Percentiles rank a stretch among this genome's conserved stretches.
phyloP scores from a whole-genome alignment of 2,113 vertebrate species.

The Chascanopsetta lugubris region DNA sequence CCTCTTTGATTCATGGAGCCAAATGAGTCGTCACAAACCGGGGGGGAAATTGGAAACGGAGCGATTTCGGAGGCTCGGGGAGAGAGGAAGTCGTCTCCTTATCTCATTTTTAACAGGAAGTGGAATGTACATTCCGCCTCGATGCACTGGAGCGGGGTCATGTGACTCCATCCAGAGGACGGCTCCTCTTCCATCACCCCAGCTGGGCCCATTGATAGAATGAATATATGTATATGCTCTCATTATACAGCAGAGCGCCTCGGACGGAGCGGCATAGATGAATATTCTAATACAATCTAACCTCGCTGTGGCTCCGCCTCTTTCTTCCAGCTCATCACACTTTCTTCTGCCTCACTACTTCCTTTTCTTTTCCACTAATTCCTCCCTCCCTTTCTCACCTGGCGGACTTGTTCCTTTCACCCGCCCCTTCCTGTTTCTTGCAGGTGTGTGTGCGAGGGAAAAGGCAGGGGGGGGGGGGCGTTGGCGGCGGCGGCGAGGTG shows the following conservation, averaged over 20 bases:
- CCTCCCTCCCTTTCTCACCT: slow-evolving; percentile 8
- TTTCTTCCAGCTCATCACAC: slow-evolving; percentile 1
- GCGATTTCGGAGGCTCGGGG: too few relatives aligned
- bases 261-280: slow-evolving; percentile 29
- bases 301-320: slow-evolving; percentile 5
- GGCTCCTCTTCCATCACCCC: neutral
- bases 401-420: slow-evolving; percentile 3
- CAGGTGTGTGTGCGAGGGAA: slow-evolving; percentile 33
- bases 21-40: too few relatives aligned
- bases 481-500: neutral
- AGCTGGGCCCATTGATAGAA: slow-evolving; percentile 20
- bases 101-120: neutral
- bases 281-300: slow-evolving; percentile 41
- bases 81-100: neutral
- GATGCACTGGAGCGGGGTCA: neutral
- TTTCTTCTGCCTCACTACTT: slow-evolving; percentile 7
- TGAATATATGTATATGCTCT: slow-evolving; percentile 47
- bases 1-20: too few relatives aligned
- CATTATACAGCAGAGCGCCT: slow-evolving; percentile 41
- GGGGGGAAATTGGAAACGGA: too few relatives aligned
- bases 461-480: neutral
- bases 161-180: slow-evolving; percentile 9
- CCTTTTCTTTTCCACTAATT: neutral
- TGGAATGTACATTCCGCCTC: neutral
- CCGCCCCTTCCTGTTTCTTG: slow-evolving; percentile 10